Conservation (phyloP, 2,888 invertebrate species). For the Mesorhabditis belari region DNA sequence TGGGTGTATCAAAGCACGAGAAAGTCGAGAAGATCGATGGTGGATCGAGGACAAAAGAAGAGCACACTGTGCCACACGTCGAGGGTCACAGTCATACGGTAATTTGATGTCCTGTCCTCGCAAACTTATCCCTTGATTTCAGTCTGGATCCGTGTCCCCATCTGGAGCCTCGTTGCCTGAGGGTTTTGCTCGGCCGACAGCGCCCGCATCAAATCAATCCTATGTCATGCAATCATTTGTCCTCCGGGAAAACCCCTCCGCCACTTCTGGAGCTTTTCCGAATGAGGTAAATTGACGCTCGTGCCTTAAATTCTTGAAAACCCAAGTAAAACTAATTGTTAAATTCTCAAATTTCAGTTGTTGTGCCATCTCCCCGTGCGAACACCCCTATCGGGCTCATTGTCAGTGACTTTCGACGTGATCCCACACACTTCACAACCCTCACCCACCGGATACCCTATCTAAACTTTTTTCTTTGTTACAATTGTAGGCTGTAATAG, state of each 20-base stretch:
- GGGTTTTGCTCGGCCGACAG: conserved; percentile 23
- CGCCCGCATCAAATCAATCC: conserved; percentile 17
- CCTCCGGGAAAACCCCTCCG: conserved; percentile 21
- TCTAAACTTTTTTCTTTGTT: too few relatives aligned
- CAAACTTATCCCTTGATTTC: conserved; percentile 17
- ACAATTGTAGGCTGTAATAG: too few relatives aligned
- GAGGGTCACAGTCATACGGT: conserved; percentile 47
- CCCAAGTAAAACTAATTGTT: too few relatives aligned
- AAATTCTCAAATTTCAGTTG: too few relatives aligned
- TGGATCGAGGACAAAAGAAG: conserved; percentile 20
- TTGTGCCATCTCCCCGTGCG: conserved; percentile 37
- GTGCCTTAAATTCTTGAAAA: too few relatives aligned
- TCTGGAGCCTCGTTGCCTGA: conserved; percentile 40
- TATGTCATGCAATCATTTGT: conserved; percentile 35
- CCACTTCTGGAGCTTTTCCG: not conserved
- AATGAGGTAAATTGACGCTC: not conserved
- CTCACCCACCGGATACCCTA: not conserved
- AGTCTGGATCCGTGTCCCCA: conserved; percentile 46
- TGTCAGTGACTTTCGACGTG: conserved; percentile 39
- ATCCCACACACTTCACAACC: conserved; percentile 16
- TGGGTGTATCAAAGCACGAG: conserved; percentile 21
- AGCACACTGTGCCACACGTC: conserved; percentile 8
- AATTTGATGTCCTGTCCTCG: conserved; percentile 1
- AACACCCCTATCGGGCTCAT: conserved; percentile 15
- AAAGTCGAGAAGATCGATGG: conserved; percentile 9